These are phyloP conservation scores for Orientallactaga bullata DNA, from an alignment of 2,113 vertebrate species.

Conservation along the genomic window DNA sequence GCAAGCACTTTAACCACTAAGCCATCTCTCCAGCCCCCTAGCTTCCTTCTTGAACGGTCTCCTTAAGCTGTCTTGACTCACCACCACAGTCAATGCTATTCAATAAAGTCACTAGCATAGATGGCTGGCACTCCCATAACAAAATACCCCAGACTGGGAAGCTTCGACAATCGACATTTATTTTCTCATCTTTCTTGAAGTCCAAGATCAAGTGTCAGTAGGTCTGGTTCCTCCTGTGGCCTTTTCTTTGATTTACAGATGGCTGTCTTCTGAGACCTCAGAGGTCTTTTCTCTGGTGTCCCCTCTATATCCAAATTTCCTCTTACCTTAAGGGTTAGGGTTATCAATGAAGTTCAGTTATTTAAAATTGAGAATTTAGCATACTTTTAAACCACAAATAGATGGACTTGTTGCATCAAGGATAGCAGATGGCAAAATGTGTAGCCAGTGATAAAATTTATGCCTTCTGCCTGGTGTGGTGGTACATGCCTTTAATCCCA, in stretches of 20 bases:
- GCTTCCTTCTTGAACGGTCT: not conserved
- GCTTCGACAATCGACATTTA: not conserved
- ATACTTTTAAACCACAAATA: not conserved
- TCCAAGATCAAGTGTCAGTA: not conserved
- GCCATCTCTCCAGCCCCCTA: no score
- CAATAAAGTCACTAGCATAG: not conserved
- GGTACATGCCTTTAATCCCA: no score
- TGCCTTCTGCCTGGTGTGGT: not conserved
- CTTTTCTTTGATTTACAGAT: not conserved
- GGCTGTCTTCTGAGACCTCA: not conserved
- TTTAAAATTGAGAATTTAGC: not conserved
- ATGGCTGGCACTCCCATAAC: not conserved
- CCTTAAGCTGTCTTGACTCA: not conserved
- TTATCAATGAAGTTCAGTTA: not conserved
- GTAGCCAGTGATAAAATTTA: slow-evolving; percentile 25
- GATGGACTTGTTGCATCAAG: slow-evolving; percentile 1
- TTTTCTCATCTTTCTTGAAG: not conserved
- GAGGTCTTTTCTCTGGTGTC: not conserved
- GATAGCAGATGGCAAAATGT: not conserved
- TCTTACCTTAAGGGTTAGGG: not conserved
- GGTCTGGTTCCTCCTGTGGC: not conserved
- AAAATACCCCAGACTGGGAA: not conserved
- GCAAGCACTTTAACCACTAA: no score
- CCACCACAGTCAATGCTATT: not conserved
- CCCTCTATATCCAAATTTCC: not conserved